Conservation (phyloP, 2,797 vertebrate genomes). For the Benthosema pterotum region DNA sequence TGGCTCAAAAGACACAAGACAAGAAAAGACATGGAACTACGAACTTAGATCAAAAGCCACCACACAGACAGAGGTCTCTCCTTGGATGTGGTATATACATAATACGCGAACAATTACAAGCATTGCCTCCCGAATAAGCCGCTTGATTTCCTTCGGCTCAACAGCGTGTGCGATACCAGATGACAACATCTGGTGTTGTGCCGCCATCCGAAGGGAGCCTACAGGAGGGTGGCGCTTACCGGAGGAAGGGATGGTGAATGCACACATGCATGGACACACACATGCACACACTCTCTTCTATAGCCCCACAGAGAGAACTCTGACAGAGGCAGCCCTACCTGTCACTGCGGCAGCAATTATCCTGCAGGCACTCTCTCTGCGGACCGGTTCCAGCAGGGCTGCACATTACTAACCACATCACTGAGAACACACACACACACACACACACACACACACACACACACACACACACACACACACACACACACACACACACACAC, state of each 20-base stretch:
- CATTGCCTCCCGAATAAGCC: constrained; percentile 29
- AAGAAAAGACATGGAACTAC: constrained; percentile 3
- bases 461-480: constrained; percentile 42
- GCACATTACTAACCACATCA: constrained; percentile 77
- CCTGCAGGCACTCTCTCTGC: constrained; percentile 72
- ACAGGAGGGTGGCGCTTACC: constrained; percentile 58
- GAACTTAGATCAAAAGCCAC: constrained; percentile 19
- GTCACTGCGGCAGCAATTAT: constrained; percentile 82
- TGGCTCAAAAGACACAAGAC: neutral
- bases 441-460: constrained; percentile 50
- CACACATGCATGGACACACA: neutral
- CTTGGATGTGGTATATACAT: constrained; percentile 21
- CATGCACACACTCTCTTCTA: neutral
- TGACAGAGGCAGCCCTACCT: constrained; percentile 79
- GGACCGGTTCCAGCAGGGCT: constrained; percentile 76
- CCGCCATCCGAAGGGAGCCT: constrained; percentile 63
- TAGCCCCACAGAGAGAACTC: constrained; percentile 65
- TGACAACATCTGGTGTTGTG: constrained; percentile 72
- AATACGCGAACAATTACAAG: constrained; percentile 27
- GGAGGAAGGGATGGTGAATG: constrained; percentile 45
- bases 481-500: constrained; percentile 49
- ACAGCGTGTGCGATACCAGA: constrained; percentile 51
- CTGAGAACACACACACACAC: constrained; percentile 57
- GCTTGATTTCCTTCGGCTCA: constrained; percentile 33
- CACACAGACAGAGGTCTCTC: constrained; percentile 20